Evolutionary conservation across 1,140 invertebrate species (phyloP).

Genomic region (Ceratosolen solmsi): DNA sequence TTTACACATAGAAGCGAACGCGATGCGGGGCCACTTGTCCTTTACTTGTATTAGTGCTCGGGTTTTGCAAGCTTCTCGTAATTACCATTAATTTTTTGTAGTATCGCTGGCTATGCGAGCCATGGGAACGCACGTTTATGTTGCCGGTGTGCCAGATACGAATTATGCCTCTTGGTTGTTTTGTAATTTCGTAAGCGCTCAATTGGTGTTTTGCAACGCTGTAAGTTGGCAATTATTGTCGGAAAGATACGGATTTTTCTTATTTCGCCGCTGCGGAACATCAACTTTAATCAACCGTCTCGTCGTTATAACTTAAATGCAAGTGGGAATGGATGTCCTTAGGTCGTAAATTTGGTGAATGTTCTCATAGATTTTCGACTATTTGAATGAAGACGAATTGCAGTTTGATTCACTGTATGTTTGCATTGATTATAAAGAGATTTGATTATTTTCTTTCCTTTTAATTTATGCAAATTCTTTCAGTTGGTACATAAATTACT

Average conservation of each 20-base stretch:
- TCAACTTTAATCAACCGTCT: slow-evolving; percentile 17
- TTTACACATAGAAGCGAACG: neutral
- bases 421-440: too few species aligned
- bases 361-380: too few species aligned
- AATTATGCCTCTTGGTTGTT: slow-evolving; percentile 8
- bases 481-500: neutral
- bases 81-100: slow-evolving; percentile 29
- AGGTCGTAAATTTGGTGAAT: too few species aligned
- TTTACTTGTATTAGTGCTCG: neutral
- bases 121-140: slow-evolving; percentile 38
- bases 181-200: neutral
- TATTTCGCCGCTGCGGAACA: neutral
- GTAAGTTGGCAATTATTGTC: slow-evolving; percentile 25
- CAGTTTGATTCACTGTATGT: too few species aligned
- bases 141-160: neutral
- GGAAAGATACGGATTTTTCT: neutral
- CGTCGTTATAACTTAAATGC: neutral
- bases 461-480: neutral
- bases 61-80: slow-evolving; percentile 11
- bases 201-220: slow-evolving; percentile 30
- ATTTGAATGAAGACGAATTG: neutral
- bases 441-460: too few species aligned
- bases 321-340: too few species aligned
- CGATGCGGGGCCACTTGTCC: neutral
- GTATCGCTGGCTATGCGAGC: neutral